Conservation (phyloP, 92 coral and sea anemone species). For the Porites evermanni region DNA sequence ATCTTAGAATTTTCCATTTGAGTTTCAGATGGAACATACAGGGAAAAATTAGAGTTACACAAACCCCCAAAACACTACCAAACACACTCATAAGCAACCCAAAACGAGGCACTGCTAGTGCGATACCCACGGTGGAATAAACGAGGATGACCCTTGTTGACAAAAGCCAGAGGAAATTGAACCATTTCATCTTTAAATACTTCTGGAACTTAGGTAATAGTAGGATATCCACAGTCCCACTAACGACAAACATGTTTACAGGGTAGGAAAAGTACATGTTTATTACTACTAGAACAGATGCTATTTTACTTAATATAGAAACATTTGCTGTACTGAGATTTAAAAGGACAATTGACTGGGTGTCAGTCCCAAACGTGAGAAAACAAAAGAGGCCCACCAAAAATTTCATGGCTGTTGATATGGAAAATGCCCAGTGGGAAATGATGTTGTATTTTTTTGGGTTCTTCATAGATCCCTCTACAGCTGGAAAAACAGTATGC, state of each 20-base stretch:
- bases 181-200: constrained; percentile 58
- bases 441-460: constrained; percentile 78
- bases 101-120: constrained; percentile 84
- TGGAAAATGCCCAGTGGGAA: constrained; percentile 67
- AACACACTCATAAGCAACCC: constrained; percentile 82
- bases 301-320: constrained; percentile 63
- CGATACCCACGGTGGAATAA: constrained; percentile 67
- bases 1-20: constrained; percentile 63
- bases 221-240: constrained; percentile 73
- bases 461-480: constrained; percentile 87
- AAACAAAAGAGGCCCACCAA: constrained; percentile 74
- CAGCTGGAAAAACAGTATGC: constrained; percentile 83
- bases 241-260: constrained; percentile 83
- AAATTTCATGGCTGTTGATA: constrained; percentile 65
- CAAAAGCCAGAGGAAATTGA: constrained; percentile 63
- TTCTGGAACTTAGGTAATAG: constrained; percentile 69
- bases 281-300: constrained; percentile 59
- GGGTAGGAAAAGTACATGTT: constrained; percentile 84
- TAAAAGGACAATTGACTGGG: constrained; percentile 66
- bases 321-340: constrained; percentile 68
- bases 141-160: constrained; percentile 64
- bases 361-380: constrained; percentile 66
- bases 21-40: constrained; percentile 76
- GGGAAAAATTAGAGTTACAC: constrained; percentile 79
- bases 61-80: constrained; percentile 85